phyloP scores from a whole-genome alignment of 1,140 invertebrate species.

The Condylostylus longicornis region DNA sequence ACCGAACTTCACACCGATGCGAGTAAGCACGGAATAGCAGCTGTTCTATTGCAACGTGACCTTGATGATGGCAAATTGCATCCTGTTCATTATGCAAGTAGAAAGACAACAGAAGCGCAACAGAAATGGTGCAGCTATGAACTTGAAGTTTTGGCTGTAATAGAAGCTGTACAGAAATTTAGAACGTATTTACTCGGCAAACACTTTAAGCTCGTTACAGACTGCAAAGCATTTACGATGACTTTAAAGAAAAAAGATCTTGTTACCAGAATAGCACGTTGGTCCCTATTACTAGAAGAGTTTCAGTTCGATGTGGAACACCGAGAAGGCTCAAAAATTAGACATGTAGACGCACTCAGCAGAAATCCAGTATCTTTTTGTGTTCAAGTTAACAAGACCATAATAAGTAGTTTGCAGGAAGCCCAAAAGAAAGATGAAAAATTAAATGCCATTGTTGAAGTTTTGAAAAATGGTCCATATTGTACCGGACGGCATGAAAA shows the following conservation, averaged over 20 bases:
- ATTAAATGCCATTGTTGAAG: conserved; percentile 3
- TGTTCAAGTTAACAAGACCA: conserved; percentile 8
- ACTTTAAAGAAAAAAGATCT: conserved; percentile 20
- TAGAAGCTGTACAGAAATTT: conserved; percentile 31
- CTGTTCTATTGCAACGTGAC: conserved; percentile 13
- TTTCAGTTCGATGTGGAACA: conserved; percentile 29
- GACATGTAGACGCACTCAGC: conserved; percentile 33
- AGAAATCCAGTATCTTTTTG: too few relatives aligned
- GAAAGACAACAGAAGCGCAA: conserved; percentile 26
- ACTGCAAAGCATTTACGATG: conserved; percentile 22
- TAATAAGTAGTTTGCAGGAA: conserved; percentile 3
- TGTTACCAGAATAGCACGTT: conserved; percentile 10
- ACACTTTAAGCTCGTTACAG: conserved; percentile 8
- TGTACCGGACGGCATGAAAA: too few relatives aligned
- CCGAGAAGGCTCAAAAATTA: conserved; percentile 25
- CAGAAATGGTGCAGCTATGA: conserved; percentile 29
- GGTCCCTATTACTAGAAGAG: conserved; percentile 18
- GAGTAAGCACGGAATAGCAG: conserved; percentile 10
- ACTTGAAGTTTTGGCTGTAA: conserved; percentile 31
- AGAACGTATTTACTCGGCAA: conserved; percentile 10
- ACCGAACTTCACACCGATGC: conserved; percentile 16
- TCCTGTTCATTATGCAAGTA: conserved; percentile 13
- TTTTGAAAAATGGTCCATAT: neutral
- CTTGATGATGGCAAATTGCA: conserved; percentile 5
- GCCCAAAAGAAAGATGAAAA: conserved; percentile 3